Evolutionary conservation across 2,113 vertebrate genomes (phyloP).

Genomic region (Phoxinus phoxinus): DNA sequence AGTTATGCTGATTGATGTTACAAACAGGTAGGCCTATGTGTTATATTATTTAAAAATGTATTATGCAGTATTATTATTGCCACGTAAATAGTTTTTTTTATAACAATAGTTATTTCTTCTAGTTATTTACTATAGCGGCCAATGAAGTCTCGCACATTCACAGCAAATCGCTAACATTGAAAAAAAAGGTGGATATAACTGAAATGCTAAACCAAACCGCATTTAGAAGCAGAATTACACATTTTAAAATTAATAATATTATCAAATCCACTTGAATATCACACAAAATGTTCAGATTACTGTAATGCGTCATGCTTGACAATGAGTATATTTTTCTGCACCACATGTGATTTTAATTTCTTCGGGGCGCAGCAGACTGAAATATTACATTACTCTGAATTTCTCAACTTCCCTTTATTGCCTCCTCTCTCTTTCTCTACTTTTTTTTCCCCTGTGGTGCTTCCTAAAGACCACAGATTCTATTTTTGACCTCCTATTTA

Average conservation of each 20-base stretch:
- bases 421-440: background rate
- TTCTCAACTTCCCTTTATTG: conserved; percentile 30
- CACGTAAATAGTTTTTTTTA: background rate
- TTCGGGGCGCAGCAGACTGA: background rate
- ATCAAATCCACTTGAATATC: background rate
- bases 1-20: no score
- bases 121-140: background rate
- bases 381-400: conserved; percentile 12
- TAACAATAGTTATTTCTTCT: background rate
- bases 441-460: conserved; percentile 24
- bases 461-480: conserved; percentile 59
- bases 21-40: no score
- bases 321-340: background rate
- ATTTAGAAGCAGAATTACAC: background rate
- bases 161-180: background rate
- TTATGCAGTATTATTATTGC: no score
- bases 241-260: background rate
- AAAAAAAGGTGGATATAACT: background rate
- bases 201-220: background rate
- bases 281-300: background rate
- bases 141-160: background rate
- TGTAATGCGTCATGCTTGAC: background rate
- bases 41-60: no score
- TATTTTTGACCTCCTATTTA: conserved; percentile 80
- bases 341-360: conserved; percentile 32